Base-by-base conservation (phyloP, 2,888 invertebrate species). In the Folsomia candida region DNA sequence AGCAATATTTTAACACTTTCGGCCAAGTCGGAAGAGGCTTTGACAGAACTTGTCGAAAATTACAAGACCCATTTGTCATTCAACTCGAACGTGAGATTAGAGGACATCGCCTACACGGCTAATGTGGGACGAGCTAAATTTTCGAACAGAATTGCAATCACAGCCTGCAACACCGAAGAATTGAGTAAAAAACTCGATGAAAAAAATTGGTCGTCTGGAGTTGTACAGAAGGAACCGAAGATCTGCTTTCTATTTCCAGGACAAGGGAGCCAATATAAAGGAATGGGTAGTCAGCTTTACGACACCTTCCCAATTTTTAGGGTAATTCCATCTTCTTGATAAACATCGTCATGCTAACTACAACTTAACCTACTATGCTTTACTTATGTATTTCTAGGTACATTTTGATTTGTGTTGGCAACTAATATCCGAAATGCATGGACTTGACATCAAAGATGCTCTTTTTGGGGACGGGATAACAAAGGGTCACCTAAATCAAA, bases 211-310 rank as follows among this genome's bases (percentile, higher is more conserved):
- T 20, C 20, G 24, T 6, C 14, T 4, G 24, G 25, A 22, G 9
- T 4, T n/a, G n/a, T n/a, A n/a, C n/a, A n/a, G n/a, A n/a, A n/a
- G n/a, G n/a, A n/a, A n/a, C n/a, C n/a, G n/a, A n/a, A 68, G n/a
- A 68, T 73, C 18, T 73, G 73, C 62, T 73, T 73, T 29, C 68
- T 73, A 0, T 73, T 73, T 28, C 70, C 73, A 1, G 73, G 73
- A 22, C 73, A 73, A 68, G 73, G 73, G 2, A 66, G 69, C 1
- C 73, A 71, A 24, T 69, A 70, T 27, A 2, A 22, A 0, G 74
- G 71, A 4, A 74, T 74, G 74, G 74, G n/a, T n/a, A n/a, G n/a
- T n/a, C n/a, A n/a, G n/a, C n/a, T n/a, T n/a, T n/a, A n/a, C n/a
- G n/a, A n/a, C 68, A n/a, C n/a, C n/a, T n/a, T n/a, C n/a, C n/a